A percentile compares a stretch with the other conserved stretches of the same genome.
These are phyloP conservation scores for Athalia rosae DNA, from an alignment of 2,888 invertebrate species.

Conservation along the genomic window DNA sequence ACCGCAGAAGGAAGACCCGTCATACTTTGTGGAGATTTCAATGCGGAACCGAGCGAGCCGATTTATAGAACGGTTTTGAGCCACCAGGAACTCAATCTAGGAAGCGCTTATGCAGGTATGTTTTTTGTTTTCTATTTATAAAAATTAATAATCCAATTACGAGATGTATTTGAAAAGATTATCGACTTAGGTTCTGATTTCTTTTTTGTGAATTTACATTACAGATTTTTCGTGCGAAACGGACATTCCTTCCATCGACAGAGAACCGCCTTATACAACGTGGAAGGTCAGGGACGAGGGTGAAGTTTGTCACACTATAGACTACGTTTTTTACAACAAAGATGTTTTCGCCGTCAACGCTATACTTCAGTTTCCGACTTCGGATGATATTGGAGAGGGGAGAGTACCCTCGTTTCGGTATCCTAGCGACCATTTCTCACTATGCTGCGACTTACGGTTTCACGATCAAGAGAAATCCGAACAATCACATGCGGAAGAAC, in stretches of 20 bases:
- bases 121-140: not conserved
- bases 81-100: constrained; percentile 71
- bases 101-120: constrained; percentile 77
- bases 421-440: constrained; percentile 86
- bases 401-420: constrained; percentile 82
- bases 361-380: constrained; percentile 79
- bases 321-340: constrained; percentile 82
- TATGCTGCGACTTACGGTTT: constrained; percentile 79
- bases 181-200: not conserved
- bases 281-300: constrained; percentile 85
- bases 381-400: constrained; percentile 80
- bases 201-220: constrained; percentile 9
- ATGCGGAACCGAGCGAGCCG: constrained; percentile 84
- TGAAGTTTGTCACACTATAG: constrained; percentile 84
- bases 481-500: constrained; percentile 11
- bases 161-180: no score
- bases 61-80: constrained; percentile 79
- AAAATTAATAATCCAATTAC: not conserved
- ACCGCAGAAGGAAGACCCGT: constrained; percentile 76
- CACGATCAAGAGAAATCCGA: constrained; percentile 29
- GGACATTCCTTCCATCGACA: constrained; percentile 66
- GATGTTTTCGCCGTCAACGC: constrained; percentile 77
- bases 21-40: constrained; percentile 85
- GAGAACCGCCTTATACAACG: constrained; percentile 84
- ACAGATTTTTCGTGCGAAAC: constrained; percentile 40